Conservation (phyloP, 2,888 invertebrate species). For the Tenthredo mesomela region DNA sequence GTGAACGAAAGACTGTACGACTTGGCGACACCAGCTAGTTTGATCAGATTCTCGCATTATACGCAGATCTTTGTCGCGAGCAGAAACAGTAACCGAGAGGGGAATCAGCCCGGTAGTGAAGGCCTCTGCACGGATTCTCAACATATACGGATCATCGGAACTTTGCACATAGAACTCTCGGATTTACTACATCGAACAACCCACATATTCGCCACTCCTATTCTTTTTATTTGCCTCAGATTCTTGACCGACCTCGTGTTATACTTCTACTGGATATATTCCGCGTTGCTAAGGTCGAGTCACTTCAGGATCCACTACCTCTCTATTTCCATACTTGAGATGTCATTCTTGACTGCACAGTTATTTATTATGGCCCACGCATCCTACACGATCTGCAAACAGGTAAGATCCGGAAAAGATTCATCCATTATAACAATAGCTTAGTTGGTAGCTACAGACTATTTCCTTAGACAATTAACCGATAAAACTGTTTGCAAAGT, state of each 20-base stretch:
- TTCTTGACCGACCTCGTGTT: neutral
- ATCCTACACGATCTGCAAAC: neutral
- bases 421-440: too few relatives aligned
- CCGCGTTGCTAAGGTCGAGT: neutral
- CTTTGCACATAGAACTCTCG: neutral
- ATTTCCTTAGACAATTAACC: too few relatives aligned
- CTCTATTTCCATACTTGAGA: neutral
- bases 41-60: neutral
- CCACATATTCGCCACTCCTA: neutral
- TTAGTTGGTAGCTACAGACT: too few relatives aligned
- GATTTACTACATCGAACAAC: neutral
- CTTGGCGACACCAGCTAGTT: neutral
- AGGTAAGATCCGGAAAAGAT: neutral
- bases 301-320: too few relatives aligned
- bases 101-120: neutral
- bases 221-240: neutral
- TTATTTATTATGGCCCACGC: neutral
- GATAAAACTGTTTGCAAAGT: neutral
- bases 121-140: neutral
- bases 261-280: neutral
- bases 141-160: neutral
- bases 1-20: neutral
- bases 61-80: neutral
- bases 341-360: neutral
- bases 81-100: neutral